These are phyloP conservation scores for Heliocidaris tuberculata DNA, from an alignment of 35 echinoderm and acorn worm species.

Conservation along the genomic window DNA sequence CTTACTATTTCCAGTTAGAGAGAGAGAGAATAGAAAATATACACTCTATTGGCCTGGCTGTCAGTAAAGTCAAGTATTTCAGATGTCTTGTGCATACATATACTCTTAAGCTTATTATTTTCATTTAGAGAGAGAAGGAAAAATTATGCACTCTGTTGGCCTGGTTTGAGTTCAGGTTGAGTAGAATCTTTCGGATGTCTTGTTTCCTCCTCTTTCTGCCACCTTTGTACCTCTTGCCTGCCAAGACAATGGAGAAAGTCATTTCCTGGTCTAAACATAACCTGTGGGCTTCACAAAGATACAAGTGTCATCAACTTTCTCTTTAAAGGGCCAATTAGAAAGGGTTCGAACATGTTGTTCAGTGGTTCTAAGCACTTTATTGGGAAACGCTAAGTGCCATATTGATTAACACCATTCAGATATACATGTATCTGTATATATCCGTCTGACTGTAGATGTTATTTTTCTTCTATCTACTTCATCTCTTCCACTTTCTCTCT, in stretches of 20 bases:
- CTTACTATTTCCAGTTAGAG: too few relatives aligned
- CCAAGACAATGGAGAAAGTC: neutral
- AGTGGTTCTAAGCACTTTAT: neutral
- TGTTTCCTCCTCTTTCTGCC: neutral
- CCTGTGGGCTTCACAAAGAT: neutral
- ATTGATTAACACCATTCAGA: neutral
- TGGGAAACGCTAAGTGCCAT: neutral
- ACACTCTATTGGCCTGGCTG: too few relatives aligned
- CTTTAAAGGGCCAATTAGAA: neutral
- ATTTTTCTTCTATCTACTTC: too few relatives aligned
- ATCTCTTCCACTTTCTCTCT: too few relatives aligned
- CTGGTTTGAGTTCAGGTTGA: neutral
- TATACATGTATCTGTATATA: neutral
- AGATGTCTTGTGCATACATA: too few relatives aligned
- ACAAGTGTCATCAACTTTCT: neutral
- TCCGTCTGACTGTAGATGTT: too few relatives aligned
- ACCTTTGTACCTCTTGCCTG: neutral
- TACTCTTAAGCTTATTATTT: too few relatives aligned
- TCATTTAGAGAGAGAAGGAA: too few relatives aligned
- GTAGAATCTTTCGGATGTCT: neutral
- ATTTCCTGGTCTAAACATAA: slow-evolving; percentile 1
- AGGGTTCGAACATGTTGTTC: neutral
- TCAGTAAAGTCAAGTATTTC: too few relatives aligned
- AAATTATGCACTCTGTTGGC: neutral
- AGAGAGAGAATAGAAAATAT: too few relatives aligned